These are phyloP conservation scores for Caenorhabditis panamensis DNA, from an alignment of 2,888 invertebrate genomes.

Conservation along the genomic window DNA sequence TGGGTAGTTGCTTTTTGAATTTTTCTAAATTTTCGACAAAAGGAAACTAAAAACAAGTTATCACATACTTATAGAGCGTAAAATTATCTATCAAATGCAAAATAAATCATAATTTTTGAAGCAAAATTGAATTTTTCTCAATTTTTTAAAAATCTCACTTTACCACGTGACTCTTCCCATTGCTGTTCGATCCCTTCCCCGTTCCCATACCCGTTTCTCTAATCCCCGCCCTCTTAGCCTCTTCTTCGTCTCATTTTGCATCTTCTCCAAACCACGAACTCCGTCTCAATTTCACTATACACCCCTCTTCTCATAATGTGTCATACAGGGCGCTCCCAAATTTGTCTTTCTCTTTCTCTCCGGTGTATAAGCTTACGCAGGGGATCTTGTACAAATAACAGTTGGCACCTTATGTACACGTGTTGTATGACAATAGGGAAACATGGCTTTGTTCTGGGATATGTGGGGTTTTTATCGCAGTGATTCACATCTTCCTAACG, in stretches of 20 bases:
- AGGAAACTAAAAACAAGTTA: too few species aligned
- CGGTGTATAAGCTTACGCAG: neutral
- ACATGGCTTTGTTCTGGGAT: too few species aligned
- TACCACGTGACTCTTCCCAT: neutral
- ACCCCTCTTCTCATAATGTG: too few species aligned
- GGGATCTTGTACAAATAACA: constrained; percentile 35
- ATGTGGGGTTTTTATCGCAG: too few species aligned
- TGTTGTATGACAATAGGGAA: too few species aligned
- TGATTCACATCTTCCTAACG: neutral
- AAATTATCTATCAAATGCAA: too few species aligned
- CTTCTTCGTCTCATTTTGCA: constrained; percentile 26
- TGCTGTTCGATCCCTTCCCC: neutral
- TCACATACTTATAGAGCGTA: too few species aligned
- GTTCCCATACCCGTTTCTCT: constrained; percentile 29
- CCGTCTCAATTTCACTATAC: constrained; percentile 51
- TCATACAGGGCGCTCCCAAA: constrained; percentile 35
- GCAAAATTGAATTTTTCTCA: too few species aligned
- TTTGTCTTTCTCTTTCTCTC: constrained; percentile 21
- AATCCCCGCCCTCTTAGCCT: constrained; percentile 24
- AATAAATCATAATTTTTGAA: too few species aligned
- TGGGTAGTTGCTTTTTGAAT: neutral
- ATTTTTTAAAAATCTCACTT: too few species aligned
- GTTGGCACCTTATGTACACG: constrained; percentile 22
- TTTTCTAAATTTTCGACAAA: constrained; percentile 8
- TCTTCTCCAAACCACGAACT: constrained; percentile 25